Conservation (phyloP, 1,140 invertebrate genomes). For the Colletes latitarsis region DNA sequence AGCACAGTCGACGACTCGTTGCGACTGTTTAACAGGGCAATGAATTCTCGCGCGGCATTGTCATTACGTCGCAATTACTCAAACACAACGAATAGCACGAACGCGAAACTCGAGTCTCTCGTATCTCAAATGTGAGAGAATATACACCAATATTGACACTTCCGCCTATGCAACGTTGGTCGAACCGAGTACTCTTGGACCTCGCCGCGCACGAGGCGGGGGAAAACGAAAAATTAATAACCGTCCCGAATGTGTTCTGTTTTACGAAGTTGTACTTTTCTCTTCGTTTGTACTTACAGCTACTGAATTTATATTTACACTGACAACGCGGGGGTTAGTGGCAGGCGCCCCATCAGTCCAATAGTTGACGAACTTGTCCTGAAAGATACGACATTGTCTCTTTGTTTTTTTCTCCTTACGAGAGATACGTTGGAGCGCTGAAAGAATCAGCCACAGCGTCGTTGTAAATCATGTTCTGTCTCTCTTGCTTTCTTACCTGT, state of each 20-base stretch:
- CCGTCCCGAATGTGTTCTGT: not conserved
- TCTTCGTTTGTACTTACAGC: constrained; percentile 68
- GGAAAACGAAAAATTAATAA: not conserved
- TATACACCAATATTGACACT: no score
- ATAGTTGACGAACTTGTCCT: constrained; percentile 79
- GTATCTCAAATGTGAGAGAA: no score
- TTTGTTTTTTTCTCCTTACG: constrained; percentile 8
- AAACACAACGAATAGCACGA: no score
- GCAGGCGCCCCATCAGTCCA: constrained; percentile 72
- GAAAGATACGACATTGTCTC: constrained; percentile 55
- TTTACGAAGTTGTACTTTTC: not conserved
- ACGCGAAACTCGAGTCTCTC: no score
- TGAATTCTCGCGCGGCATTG: no score
- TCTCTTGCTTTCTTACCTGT: constrained; percentile 74
- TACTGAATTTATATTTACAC: constrained; percentile 77
- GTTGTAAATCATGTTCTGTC: constrained; percentile 63
- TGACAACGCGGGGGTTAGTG: constrained; percentile 70
- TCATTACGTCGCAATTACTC: no score
- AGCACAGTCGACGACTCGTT: no score
- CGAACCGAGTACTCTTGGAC: no score
- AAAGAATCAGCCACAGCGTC: constrained; percentile 43
- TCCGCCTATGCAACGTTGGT: no score
- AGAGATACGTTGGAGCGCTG: constrained; percentile 43
- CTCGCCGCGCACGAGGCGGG: no score
- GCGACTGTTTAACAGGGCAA: no score